These are phyloP conservation scores for Dasyornis broadbenti DNA, from an alignment of 2,113 vertebrate genomes.

Conservation along the genomic window DNA sequence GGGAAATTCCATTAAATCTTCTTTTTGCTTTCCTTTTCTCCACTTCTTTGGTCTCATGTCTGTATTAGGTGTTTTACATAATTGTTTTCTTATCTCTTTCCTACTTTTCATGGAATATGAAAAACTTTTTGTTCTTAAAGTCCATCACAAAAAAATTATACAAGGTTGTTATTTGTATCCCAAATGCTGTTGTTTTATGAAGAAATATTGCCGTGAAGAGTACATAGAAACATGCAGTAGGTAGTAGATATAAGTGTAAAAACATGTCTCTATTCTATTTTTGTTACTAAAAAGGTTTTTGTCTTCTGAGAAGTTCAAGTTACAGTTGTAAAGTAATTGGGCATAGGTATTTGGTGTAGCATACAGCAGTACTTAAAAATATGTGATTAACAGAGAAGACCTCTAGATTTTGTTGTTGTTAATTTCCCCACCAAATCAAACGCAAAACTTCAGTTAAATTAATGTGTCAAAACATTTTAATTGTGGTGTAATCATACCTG, in stretches of 20 bases:
- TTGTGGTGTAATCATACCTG: background rate
- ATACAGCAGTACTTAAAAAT: background rate
- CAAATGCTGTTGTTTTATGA: background rate
- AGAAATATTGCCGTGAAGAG: background rate
- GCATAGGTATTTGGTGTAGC: background rate
- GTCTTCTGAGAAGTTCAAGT: background rate
- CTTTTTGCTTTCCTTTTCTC: background rate
- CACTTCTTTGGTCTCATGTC: background rate
- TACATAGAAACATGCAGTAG: background rate
- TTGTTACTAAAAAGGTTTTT: background rate
- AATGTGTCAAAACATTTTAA: background rate
- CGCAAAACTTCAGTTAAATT: background rate
- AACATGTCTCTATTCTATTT: background rate
- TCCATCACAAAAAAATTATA: background rate
- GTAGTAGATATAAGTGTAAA: background rate
- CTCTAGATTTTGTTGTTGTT: background rate
- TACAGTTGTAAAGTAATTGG: background rate
- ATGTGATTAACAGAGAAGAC: background rate
- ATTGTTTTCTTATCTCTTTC: background rate
- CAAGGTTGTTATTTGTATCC: background rate
- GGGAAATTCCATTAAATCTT: background rate
- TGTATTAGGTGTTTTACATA: background rate
- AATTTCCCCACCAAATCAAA: background rate
- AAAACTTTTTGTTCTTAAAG: background rate
- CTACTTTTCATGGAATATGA: background rate